A percentile compares a stretch with the other conserved stretches of the same genome.
Evolutionary conservation across 2,888 invertebrate genomes (phyloP).

Genomic region (Cephus nigrinus): DNA sequence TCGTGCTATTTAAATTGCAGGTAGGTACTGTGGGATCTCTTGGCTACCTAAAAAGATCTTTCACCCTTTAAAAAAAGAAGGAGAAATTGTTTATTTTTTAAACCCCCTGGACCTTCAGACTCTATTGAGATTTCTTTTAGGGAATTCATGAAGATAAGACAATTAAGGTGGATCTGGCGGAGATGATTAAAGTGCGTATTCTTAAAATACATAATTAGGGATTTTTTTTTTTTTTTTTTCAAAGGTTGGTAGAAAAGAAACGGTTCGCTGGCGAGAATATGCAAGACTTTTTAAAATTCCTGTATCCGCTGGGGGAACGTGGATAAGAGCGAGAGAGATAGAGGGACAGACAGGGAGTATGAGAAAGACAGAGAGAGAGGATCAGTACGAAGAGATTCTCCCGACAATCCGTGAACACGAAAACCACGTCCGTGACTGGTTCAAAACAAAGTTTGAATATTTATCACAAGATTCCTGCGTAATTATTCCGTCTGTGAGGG

Average conservation of each 20-base stretch:
- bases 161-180: background rate
- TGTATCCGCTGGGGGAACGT: background rate
- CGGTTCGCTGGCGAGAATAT: background rate
- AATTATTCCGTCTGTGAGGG: background rate
- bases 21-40: background rate
- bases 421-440: background rate
- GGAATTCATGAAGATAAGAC: background rate
- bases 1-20: background rate
- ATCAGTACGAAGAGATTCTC: background rate
- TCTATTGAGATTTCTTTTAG: background rate
- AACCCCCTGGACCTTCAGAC: background rate
- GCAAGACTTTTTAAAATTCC: background rate
- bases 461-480: constrained; percentile 6
- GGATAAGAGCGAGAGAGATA: background rate
- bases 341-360: no score
- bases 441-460: constrained; percentile 5
- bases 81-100: background rate
- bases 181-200: background rate
- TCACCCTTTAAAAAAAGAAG: background rate
- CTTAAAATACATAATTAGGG: background rate
- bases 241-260: background rate
- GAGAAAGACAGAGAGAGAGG: background rate
- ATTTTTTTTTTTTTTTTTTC: background rate
- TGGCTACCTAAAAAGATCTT: background rate
- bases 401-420: background rate